phyloP scores from a whole-genome alignment of 2,888 invertebrate genomes.

The Ernsta delagoae region DNA sequence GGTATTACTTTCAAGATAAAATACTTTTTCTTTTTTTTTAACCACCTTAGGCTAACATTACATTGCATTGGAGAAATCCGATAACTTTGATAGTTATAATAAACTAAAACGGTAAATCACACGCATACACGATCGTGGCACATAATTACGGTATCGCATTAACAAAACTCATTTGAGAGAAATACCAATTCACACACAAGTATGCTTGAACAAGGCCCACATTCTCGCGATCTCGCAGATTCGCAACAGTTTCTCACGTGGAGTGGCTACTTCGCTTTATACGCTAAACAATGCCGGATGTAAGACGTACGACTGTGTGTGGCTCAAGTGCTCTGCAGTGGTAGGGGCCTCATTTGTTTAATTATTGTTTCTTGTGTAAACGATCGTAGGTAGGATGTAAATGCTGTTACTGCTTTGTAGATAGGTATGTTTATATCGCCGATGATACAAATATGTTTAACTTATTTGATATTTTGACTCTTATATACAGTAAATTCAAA shows the following conservation, averaged over 20 bases:
- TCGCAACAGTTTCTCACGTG: constrained; percentile 76
- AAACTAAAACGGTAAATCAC: too few species aligned
- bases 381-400: constrained; percentile 53
- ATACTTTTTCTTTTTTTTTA: too few species aligned
- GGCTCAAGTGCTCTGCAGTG: constrained; percentile 55
- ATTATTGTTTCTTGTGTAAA: constrained; percentile 61
- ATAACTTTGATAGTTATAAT: too few species aligned
- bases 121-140: background rate
- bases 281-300: constrained; percentile 67
- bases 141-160: constrained; percentile 14
- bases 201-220: constrained; percentile 52
- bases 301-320: constrained; percentile 59
- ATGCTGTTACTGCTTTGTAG: too few species aligned
- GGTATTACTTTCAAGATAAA: too few species aligned
- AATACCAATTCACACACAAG: constrained; percentile 23
- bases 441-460: background rate
- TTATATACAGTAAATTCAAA: too few species aligned
- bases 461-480: background rate
- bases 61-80: too few species aligned
- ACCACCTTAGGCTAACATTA: too few species aligned
- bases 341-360: constrained; percentile 58
- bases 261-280: constrained; percentile 63
- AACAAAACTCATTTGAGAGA: constrained; percentile 21
- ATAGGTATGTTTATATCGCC: background rate
- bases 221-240: constrained; percentile 56